These are phyloP conservation scores for Tenebrosternarchus preto DNA, from an alignment of 2,113 vertebrate species.

Conservation along the genomic window DNA sequence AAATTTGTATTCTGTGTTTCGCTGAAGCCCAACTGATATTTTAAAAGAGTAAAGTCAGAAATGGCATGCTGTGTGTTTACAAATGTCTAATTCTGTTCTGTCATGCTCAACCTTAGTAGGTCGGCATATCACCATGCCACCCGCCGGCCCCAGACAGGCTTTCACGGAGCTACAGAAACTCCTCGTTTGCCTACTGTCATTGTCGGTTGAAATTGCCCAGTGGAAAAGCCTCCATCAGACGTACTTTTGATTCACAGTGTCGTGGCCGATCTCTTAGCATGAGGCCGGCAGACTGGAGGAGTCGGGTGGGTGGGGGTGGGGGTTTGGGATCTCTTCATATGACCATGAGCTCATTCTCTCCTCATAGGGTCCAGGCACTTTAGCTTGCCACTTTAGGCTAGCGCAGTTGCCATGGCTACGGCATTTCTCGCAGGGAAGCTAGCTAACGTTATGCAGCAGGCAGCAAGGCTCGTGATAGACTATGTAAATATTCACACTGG, in stretches of 20 bases:
- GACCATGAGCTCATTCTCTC: constrained; percentile 1
- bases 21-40: neutral
- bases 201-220: constrained; percentile 7
- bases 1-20: neutral
- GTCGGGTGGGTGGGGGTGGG: neutral
- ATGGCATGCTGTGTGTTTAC: neutral
- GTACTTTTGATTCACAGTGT: neutral
- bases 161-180: neutral
- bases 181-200: constrained; percentile 7
- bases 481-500: constrained; percentile 41
- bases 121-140: neutral
- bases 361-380: neutral
- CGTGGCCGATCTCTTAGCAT: neutral
- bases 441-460: constrained; percentile 11
- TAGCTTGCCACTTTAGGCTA: neutral
- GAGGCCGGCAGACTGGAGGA: neutral
- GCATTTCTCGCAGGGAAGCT: neutral
- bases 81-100: neutral
- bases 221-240: too few species aligned
- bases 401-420: constrained; percentile 35
- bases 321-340: constrained; percentile 5
- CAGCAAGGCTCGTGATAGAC: constrained; percentile 8
- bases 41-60: neutral
- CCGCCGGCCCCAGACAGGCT: neutral
- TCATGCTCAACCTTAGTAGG: neutral